A percentile compares a stretch with the other conserved stretches of the same genome.
These are phyloP conservation scores for Leptonema lineaticorne DNA, from an alignment of 1,140 invertebrate species.

Conservation along the genomic window DNA sequence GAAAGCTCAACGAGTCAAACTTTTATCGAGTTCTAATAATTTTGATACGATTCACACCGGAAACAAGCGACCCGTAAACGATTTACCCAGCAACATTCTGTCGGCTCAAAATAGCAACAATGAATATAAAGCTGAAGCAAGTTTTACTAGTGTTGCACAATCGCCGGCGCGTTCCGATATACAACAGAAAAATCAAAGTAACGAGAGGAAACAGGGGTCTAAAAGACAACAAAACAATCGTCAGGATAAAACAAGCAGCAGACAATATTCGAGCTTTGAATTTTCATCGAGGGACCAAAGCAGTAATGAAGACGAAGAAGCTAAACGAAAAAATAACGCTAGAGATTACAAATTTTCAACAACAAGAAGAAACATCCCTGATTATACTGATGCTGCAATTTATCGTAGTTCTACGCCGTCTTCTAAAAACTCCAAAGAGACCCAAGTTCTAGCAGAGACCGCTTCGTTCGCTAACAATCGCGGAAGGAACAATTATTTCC, in stretches of 20 bases:
- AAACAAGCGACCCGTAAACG: slow-evolving; percentile 19
- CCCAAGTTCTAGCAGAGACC: slow-evolving; percentile 72
- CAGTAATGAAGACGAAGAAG: slow-evolving; percentile 40
- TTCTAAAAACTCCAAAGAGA: slow-evolving; percentile 57
- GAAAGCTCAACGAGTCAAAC: slow-evolving; percentile 55
- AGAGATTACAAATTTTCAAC: slow-evolving; percentile 47
- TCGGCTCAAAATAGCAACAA: slow-evolving; percentile 29
- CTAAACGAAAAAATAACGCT: slow-evolving; percentile 43
- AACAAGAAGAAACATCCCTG: slow-evolving; percentile 45
- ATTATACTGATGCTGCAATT: slow-evolving; percentile 48
- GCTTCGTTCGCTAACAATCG: slow-evolving; percentile 68
- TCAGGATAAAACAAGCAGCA: slow-evolving; percentile 30
- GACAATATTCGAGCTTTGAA: slow-evolving; percentile 38
- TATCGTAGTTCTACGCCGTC: slow-evolving; percentile 44
- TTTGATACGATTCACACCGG: slow-evolving; percentile 34
- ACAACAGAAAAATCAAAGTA: slow-evolving; percentile 46
- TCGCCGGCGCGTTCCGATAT: slow-evolving; percentile 45
- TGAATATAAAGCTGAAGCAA: slow-evolving; percentile 41
- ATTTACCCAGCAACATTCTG: slow-evolving; percentile 8
- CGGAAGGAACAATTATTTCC: slow-evolving; percentile 45
- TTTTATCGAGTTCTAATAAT: slow-evolving; percentile 38
- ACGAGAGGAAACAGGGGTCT: slow-evolving; percentile 41
- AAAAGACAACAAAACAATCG: slow-evolving; percentile 34
- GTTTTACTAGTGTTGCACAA: slow-evolving; percentile 49
- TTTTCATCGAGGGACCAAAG: slow-evolving; percentile 11